These are phyloP conservation scores for Notamacropus eugenii DNA, from an alignment of 2,797 vertebrate species.

Conservation along the genomic window DNA sequence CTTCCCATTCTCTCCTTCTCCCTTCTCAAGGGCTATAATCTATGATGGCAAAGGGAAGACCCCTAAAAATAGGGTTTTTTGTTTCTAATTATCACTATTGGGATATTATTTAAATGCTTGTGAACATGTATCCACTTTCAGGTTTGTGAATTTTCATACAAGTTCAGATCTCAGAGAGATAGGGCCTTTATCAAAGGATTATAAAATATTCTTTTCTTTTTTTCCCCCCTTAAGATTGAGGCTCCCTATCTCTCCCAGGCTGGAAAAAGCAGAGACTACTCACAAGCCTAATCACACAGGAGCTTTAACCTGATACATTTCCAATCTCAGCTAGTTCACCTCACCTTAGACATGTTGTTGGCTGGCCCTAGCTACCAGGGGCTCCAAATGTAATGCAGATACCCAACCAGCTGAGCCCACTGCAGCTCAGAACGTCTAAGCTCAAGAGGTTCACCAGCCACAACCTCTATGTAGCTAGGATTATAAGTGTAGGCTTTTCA, in stretches of 20 bases:
- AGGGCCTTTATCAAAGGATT: neutral
- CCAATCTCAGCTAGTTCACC: neutral
- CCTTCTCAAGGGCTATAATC: neutral
- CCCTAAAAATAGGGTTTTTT: neutral
- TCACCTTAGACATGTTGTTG: neutral
- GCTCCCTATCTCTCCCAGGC: neutral
- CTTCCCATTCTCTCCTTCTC: neutral
- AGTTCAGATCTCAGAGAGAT: neutral
- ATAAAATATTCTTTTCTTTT: neutral
- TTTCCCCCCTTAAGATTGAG: neutral
- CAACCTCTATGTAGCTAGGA: neutral
- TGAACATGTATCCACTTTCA: neutral
- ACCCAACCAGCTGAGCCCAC: neutral
- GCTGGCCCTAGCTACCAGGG: neutral
- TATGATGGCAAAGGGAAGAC: neutral
- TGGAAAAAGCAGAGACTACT: neutral
- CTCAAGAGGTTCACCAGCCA: neutral
- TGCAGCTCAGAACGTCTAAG: neutral
- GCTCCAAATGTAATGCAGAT: neutral
- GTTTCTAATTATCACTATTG: neutral
- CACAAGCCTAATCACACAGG: neutral
- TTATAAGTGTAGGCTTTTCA: neutral
- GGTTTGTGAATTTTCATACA: neutral
- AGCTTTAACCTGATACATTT: neutral
- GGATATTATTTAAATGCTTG: neutral